Conservation (phyloP, 2,113 vertebrate genomes). For the Aspidoscelis tigris region DNA sequence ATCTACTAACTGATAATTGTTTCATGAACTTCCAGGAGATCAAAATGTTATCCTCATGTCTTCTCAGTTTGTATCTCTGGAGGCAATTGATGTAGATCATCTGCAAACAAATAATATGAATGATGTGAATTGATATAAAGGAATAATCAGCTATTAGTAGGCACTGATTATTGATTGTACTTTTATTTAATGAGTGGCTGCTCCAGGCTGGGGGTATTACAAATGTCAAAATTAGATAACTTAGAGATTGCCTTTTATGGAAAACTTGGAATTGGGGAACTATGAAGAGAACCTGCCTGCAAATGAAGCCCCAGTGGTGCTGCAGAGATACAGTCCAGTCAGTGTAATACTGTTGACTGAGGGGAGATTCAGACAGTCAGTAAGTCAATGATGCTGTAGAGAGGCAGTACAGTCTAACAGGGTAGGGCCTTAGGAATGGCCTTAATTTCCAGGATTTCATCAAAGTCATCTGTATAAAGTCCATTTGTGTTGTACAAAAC, state of each 20-base stretch:
- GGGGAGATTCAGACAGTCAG: too few species aligned
- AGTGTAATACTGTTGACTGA: too few species aligned
- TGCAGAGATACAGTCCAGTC: too few species aligned
- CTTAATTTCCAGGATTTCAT: too few species aligned
- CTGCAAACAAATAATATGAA: background rate
- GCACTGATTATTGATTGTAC: background rate
- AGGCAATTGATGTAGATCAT: background rate
- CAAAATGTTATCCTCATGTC: background rate
- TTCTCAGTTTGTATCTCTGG: background rate
- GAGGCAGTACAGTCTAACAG: too few species aligned
- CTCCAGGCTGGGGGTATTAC: background rate
- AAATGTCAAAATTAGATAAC: background rate
- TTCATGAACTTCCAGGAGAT: background rate
- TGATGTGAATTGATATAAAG: background rate
- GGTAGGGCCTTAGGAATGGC: too few species aligned
- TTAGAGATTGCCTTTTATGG: background rate
- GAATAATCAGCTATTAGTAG: background rate
- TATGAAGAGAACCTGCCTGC: too few species aligned
- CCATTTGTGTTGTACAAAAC: too few species aligned
- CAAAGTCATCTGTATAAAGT: too few species aligned
- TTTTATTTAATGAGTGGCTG: background rate
- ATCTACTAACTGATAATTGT: background rate
- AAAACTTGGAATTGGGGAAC: too few species aligned
- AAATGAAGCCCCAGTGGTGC: too few species aligned
- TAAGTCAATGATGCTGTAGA: too few species aligned